phyloP scores from a whole-genome alignment of 2,113 vertebrate species.

The Saimiri boliviensis region DNA sequence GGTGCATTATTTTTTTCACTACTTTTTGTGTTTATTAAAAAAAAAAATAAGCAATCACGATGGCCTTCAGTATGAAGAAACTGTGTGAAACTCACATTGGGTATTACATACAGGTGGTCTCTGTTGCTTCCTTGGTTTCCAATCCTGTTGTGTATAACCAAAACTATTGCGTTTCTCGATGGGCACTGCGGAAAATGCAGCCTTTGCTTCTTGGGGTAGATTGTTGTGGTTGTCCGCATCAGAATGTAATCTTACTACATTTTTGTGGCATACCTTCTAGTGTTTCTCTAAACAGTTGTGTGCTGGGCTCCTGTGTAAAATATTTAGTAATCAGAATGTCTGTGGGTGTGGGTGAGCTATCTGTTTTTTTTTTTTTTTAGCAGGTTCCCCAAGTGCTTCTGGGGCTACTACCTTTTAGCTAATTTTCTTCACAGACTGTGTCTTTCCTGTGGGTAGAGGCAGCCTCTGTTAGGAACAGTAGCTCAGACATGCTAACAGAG shows the following conservation, averaged over 20 bases:
- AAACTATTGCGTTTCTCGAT: background rate
- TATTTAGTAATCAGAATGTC: constrained; percentile 32
- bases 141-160: background rate
- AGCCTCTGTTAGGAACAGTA: background rate
- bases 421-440: constrained; percentile 14
- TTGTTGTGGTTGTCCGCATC: background rate
- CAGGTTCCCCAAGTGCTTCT: constrained; percentile 1
- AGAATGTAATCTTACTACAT: constrained; percentile 34
- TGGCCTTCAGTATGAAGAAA: background rate
- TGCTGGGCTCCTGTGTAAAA: background rate
- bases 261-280: constrained; percentile 35
- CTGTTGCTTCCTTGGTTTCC: background rate
- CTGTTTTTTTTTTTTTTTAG: background rate
- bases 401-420: constrained; percentile 3
- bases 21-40: background rate
- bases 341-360: background rate
- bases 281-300: constrained; percentile 43
- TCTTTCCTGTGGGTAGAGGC: constrained; percentile 41
- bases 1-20: constrained; percentile 14
- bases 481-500: constrained; percentile 62
- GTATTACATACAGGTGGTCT: background rate
- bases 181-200: background rate
- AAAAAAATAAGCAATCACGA: background rate
- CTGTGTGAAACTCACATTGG: background rate
- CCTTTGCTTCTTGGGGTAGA: background rate